Conservation (phyloP, 2,797 vertebrate species). For the Tolypeutes matacus region DNA sequence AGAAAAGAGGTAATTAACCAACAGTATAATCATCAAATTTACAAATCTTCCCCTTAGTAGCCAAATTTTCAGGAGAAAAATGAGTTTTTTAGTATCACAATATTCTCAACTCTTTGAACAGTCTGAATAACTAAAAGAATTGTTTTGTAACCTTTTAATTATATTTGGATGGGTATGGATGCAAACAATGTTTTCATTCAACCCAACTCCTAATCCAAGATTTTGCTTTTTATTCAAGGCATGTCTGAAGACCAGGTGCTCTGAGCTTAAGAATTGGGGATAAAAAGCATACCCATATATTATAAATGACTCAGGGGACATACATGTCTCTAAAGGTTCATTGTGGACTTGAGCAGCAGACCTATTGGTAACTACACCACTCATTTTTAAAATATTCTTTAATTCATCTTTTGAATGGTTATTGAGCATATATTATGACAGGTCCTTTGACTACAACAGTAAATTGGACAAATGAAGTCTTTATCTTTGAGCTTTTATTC, state of each 20-base stretch:
- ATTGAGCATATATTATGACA: neutral
- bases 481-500: neutral
- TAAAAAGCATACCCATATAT: neutral
- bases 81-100: neutral
- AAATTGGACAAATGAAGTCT: neutral
- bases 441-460: neutral
- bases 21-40: neutral
- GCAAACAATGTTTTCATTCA: neutral
- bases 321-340: neutral
- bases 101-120: neutral
- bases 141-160: neutral
- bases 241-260: neutral
- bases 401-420: no score
- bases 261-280: neutral
- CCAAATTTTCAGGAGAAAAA: rapidly evolving
- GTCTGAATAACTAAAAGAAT: neutral
- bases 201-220: neutral
- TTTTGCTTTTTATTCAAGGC: neutral
- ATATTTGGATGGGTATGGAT: neutral
- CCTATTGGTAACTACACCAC: neutral
- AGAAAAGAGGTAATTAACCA: conserved; percentile 35
- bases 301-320: neutral
- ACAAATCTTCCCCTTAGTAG: conserved; percentile 11
- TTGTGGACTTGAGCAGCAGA: neutral
- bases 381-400: neutral